These are phyloP conservation scores for Deilephila elpenor DNA, from an alignment of 2,888 invertebrate species.

Conservation along the genomic window DNA sequence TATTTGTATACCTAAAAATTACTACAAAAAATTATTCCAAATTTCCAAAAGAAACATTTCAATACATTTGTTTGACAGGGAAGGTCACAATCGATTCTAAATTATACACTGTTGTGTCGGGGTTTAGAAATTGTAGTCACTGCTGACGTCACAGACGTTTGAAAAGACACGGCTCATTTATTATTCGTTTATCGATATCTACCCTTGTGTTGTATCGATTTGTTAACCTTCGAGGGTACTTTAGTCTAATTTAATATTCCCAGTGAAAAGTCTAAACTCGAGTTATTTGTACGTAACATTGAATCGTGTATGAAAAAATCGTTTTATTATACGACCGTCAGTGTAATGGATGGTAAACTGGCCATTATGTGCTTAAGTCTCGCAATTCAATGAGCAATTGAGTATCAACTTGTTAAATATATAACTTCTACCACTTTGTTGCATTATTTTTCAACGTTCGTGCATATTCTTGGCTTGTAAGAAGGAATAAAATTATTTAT, in stretches of 20 bases:
- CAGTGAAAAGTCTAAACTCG: no score
- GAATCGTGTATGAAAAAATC: slow-evolving; percentile 23
- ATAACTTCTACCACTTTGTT: background rate
- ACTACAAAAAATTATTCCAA: no score
- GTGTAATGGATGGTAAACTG: slow-evolving; percentile 17
- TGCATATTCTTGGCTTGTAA: background rate
- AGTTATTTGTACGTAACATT: slow-evolving; percentile 12
- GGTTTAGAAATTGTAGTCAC: background rate
- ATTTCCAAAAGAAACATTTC: no score
- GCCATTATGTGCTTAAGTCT: slow-evolving; percentile 17
- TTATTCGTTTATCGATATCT: background rate
- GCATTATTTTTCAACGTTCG: background rate
- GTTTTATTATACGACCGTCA: slow-evolving; percentile 23
- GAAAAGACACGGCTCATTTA: background rate
- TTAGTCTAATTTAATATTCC: background rate
- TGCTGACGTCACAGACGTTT: background rate
- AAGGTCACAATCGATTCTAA: background rate
- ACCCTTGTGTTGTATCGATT: slow-evolving; percentile 14
- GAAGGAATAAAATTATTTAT: background rate
- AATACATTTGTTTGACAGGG: no score
- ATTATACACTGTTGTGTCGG: background rate
- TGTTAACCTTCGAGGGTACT: slow-evolving; percentile 20
- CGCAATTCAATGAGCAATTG: slow-evolving; percentile 23
- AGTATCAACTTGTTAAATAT: slow-evolving; percentile 31
- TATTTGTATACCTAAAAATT: no score